A percentile compares a stretch with the other conserved stretches of the same genome.
Evolutionary conservation across 2,797 vertebrate genomes (phyloP).

Genomic region (Muscicapa comitata): DNA sequence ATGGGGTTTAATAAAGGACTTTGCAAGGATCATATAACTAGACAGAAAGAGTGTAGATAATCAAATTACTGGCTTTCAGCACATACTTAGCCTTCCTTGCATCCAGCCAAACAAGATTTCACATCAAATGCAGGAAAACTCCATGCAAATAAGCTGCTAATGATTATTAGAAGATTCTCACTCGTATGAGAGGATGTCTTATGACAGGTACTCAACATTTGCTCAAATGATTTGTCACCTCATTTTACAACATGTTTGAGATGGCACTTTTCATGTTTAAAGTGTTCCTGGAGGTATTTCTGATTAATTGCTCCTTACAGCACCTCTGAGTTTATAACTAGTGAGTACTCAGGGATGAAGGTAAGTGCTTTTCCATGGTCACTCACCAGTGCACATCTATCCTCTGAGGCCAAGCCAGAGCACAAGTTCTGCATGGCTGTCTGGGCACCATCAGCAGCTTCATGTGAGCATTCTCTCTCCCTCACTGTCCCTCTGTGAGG

Average conservation of each 20-base stretch:
- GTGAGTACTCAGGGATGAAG: background rate
- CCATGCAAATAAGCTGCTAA: conserved; percentile 53
- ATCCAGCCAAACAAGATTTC: conserved; percentile 51
- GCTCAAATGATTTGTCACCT: conserved; percentile 30
- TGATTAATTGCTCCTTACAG: background rate
- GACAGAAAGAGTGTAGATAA: conserved; percentile 56
- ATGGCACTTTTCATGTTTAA: background rate
- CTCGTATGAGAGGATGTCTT: conserved; percentile 19
- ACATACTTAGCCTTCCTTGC: conserved; percentile 32
- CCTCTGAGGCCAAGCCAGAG: background rate
- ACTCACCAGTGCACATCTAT: background rate
- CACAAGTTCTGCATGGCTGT: background rate
- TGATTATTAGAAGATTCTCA: conserved; percentile 43
- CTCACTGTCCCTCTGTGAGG: background rate
- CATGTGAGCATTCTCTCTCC: rapidly evolving
- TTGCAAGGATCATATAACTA: conserved; percentile 41
- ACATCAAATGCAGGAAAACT: conserved; percentile 57
- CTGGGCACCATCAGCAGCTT: background rate
- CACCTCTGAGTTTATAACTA: background rate
- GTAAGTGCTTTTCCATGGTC: background rate
- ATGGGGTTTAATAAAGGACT: conserved; percentile 53
- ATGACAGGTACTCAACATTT: conserved; percentile 20
- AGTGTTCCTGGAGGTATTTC: background rate
- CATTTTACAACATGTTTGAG: conserved; percentile 16
- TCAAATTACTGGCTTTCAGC: conserved; percentile 64